Evolutionary conservation across 2,113 vertebrate species (phyloP).

Genomic region (Eublepharis macularius): DNA sequence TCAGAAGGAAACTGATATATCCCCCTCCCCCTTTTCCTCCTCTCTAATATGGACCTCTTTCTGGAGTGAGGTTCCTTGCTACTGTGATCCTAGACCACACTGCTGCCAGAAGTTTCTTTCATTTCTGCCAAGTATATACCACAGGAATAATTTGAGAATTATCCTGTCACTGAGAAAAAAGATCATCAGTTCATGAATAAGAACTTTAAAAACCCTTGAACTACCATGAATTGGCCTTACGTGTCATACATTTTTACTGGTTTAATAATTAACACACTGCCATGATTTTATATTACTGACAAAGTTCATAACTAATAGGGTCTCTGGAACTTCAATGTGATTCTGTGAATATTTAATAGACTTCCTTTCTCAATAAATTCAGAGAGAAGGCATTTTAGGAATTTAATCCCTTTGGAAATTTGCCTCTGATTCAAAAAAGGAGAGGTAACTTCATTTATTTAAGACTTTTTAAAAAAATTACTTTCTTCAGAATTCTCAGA

Average conservation of each 20-base stretch:
- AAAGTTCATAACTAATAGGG: constrained; percentile 56
- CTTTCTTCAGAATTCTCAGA: neutral
- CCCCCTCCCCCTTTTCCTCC: no score
- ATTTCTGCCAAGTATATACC: neutral
- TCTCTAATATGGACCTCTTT: constrained; percentile 17
- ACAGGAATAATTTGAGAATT: neutral
- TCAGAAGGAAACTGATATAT: neutral
- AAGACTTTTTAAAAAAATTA: constrained; percentile 6
- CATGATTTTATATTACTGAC: constrained; percentile 57
- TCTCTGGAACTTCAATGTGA: constrained; percentile 44
- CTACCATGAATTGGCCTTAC: neutral
- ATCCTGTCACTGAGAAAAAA: constrained; percentile 38
- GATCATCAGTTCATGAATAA: constrained; percentile 1
- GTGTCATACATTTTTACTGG: constrained; percentile 54
- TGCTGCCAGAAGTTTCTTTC: neutral
- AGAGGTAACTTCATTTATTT: constrained; percentile 26
- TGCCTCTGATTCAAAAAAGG: constrained; percentile 25
- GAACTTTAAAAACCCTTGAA: constrained; percentile 3
- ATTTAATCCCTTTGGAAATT: constrained; percentile 27
- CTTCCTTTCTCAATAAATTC: constrained; percentile 56
- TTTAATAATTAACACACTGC: constrained; percentile 59
- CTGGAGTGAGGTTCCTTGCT: neutral
- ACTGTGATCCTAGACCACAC: neutral
- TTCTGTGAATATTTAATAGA: constrained; percentile 57
- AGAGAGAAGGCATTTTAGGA: constrained; percentile 26